Base-by-base conservation (phyloP, 2,888 invertebrate genomes). In the Nomada lathburiana region DNA sequence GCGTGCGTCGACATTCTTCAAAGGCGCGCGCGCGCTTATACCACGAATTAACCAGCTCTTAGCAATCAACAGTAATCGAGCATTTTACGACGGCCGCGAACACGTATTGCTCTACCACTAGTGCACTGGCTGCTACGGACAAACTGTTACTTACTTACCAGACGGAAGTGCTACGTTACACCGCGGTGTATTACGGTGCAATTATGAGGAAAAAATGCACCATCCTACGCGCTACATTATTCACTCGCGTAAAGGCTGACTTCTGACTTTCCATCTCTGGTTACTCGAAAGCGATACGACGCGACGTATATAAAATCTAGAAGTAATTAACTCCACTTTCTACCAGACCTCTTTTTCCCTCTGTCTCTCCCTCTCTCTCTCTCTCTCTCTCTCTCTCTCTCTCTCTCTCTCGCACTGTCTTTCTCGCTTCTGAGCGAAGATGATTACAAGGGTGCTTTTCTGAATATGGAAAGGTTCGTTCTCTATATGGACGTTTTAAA, bases 271-370 rank as follows among this genome's bases (percentile, higher is more conserved):
- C 60, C 69, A 64, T 67, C 60, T n/a, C 65, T 78, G 68, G 60
- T 75, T 78, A 69, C 64, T 63, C 29, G 64, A 63, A 44, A 67
- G 64, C 82, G 77, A 60, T 71, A 67, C 50, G 26, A 53, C 55
- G 36, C 50, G 26, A 47, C 55, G 44, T 55, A 11, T 53, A 50
- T 62, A 52, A 70, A 62, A 65, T 81, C 65, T 62, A 26, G 36
- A 68, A 65, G 70, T 76, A 83, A 83, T 83, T 82, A 78, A 78
- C 77, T 64, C 3, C 55, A 36, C 82, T 59, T 63, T 78, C 73
- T 53, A 18, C 64, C 36, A 26, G 18, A 29, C 65, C 36, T 42
- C 63, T 47, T 4, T 47, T 16, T 16, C 47, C 3, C 47, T 47
- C 16, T 47, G 13, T 47, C 47, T 44, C 44, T 44, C 44, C 11